Base-by-base conservation (phyloP, 2,888 invertebrate genomes). In the Nudaria mundana region DNA sequence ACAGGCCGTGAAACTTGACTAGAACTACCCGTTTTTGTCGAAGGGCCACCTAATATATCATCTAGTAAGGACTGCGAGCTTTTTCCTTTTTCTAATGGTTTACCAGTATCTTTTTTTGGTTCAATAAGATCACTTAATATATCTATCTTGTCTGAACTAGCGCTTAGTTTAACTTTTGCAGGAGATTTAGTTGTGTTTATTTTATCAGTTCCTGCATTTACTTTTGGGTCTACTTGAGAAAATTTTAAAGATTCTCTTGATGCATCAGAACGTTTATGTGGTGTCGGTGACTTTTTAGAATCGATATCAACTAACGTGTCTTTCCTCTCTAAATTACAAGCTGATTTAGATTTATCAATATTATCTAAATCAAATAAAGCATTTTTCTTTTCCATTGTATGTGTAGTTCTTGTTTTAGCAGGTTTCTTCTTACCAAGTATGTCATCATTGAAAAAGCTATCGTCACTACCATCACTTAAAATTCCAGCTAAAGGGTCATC, bases 371-470 rank as follows among this genome's bases (percentile, higher is more conserved):
- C 77, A 58, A 89, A 88, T 33, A 89, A 51, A 8, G 81, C 60
- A 44, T 63, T 85, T 63, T 84, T 88, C 60, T 78, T 86, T 35
- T 78, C 79, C 1, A 66, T 55, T 37, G 57, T 71, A 22, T 76
- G 65, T 1, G 73, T 71, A 24, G 51, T 65, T 52, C 73, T 76
- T 49, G 80, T 81, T 47, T 82, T 84, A 14, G 49, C 35, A 2
- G 78, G 51, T 55, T 84, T 85, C 60, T 83, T 88, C 61, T 85
- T 87, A 11, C 85, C 83, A 24, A 86, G 56, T 38, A 85, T 88
- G 52, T 91, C 91, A 53, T 92, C 91, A 52, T 93, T 93, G 60
- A 93, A 94, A 63, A 94, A 94, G 75, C 92, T 93, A 59, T 94
- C 94, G 57, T 93, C 92, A 57, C 92, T 93, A 41, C 91, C 93